A percentile compares a stretch with the other conserved stretches of the same genome.
Conservation (phyloP, 2,888 invertebrate genomes). For the Thyatira batis region DNA sequence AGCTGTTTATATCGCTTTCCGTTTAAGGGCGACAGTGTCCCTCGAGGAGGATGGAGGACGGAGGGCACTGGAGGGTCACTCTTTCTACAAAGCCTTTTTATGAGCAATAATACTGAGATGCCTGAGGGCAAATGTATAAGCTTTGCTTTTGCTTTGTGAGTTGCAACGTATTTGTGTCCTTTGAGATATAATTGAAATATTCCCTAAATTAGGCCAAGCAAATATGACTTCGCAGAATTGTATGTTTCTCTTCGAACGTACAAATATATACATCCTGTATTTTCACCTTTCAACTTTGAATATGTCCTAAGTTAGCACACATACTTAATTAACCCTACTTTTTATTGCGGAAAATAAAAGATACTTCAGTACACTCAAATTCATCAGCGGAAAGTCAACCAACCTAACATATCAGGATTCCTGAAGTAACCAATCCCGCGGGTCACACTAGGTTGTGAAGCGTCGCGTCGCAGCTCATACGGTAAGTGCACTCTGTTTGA, state of each 20-base stretch:
- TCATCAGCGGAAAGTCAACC: not conserved
- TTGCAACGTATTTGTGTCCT: slow-evolving; percentile 13
- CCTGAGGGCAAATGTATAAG: slow-evolving; percentile 22
- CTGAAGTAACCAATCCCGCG: not conserved
- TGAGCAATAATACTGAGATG: slow-evolving; percentile 24
- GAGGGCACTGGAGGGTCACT: slow-evolving; percentile 5
- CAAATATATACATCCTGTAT: too few relatives aligned
- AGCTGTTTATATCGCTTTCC: slow-evolving; percentile 36
- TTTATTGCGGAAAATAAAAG: too few relatives aligned
- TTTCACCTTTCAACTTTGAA: too few relatives aligned
- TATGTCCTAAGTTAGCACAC: too few relatives aligned
- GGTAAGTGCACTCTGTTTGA: slow-evolving; percentile 1
- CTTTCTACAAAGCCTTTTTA: slow-evolving; percentile 21
- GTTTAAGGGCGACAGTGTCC: slow-evolving; percentile 9
- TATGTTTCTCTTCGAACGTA: too few relatives aligned
- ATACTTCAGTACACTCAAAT: not conserved
- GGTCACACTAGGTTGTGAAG: not conserved
- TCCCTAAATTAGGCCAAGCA: not conserved
- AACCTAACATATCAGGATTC: not conserved
- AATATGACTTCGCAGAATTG: too few relatives aligned
- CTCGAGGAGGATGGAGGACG: not conserved
- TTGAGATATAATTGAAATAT: not conserved
- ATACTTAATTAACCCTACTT: too few relatives aligned
- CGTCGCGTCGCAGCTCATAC: not conserved
- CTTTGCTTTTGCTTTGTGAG: slow-evolving; percentile 24